A percentile compares a stretch with the other conserved stretches of the same genome.
Conservation (phyloP, 1,140 invertebrate genomes). For the Drosophila sechellia region DNA sequence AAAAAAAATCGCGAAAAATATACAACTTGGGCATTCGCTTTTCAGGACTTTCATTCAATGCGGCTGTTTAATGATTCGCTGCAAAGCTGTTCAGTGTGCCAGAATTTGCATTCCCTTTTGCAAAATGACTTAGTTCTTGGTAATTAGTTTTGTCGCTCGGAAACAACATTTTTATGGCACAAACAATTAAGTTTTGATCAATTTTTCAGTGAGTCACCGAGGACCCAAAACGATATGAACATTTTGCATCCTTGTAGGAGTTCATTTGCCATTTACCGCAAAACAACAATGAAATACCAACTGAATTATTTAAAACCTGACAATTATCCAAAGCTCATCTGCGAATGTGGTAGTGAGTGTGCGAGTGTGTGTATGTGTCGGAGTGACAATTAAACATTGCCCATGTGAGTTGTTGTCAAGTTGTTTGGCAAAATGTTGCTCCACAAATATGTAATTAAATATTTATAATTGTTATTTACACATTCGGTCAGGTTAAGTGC, state of each 20-base stretch:
- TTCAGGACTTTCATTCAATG: conserved; percentile 19
- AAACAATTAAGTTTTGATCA: conserved; percentile 60
- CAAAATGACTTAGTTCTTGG: conserved; percentile 43
- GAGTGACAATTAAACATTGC: conserved; percentile 60
- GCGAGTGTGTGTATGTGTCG: conserved; percentile 30
- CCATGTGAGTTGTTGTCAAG: conserved; percentile 47
- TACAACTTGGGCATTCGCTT: background rate
- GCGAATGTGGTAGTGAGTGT: background rate
- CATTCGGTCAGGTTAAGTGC: conserved; percentile 44
- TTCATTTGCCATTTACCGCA: conserved; percentile 59
- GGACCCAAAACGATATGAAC: conserved; percentile 34
- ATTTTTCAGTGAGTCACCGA: conserved; percentile 57
- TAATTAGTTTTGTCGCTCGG: conserved; percentile 61
- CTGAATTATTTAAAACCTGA: conserved; percentile 67
- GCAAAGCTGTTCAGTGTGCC: conserved; percentile 31
- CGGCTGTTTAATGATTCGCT: conserved; percentile 60
- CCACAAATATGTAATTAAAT: conserved; percentile 63
- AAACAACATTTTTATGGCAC: conserved; percentile 33
- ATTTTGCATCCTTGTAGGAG: conserved; percentile 44
- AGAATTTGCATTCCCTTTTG: conserved; percentile 26
- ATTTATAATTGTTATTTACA: conserved; percentile 63
- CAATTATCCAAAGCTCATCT: conserved; percentile 56
- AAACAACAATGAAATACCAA: conserved; percentile 46
- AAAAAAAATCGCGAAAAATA: conserved; percentile 1
- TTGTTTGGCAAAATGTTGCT: conserved; percentile 27